Base-by-base conservation (phyloP, 2,797 vertebrate species). In the Lepidocolaptes lacrymiger region DNA sequence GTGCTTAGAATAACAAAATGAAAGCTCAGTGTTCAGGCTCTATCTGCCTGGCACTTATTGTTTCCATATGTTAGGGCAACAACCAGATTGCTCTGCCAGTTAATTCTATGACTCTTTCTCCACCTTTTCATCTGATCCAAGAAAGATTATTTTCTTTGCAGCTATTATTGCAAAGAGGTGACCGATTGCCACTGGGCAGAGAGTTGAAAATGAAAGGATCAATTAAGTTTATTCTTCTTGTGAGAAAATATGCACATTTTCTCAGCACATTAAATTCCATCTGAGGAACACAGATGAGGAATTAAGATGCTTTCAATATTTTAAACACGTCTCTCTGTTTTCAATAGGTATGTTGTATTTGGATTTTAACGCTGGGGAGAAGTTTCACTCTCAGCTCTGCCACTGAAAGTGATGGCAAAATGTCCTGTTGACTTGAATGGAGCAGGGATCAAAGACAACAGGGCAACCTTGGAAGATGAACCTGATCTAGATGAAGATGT, bases 31-130 rank as follows among this genome's bases (percentile, higher is more conserved):
- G 56, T 89, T 95, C 93, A 94, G 83, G 37, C 56, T 95, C 80
- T 97, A 96, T 96, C 93, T 94, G 90, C 63, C 93, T 95, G 95
- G 93, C 71, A 94, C 54, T 96, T 97, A 97, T 97, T 96, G 94
- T 90, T 96, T 93, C 96, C 96, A 96, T 96, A 96, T 96, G 96
- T 91, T 90, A 95, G 86, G 93, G 94, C 86, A 96, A 93, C 86
- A 94, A 94, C 85, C 88, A 95, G 86, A 94, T 91, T 93, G 93
- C 80, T 95, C 80, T 93, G 80, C 85, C 86, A 95, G 91, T 91
- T 96, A 90, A 94, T 93, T 91, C 93, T 69, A 64, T 96, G 93
- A 92, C 82, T 95, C 72, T 89, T 95, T 95, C 91, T 91, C 88
- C 24, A 46, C 85, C 91, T 95, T 95, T 93, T 95, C 85, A 82